Conservation (phyloP, 2,888 invertebrate species). For the Rapana venosa region DNA sequence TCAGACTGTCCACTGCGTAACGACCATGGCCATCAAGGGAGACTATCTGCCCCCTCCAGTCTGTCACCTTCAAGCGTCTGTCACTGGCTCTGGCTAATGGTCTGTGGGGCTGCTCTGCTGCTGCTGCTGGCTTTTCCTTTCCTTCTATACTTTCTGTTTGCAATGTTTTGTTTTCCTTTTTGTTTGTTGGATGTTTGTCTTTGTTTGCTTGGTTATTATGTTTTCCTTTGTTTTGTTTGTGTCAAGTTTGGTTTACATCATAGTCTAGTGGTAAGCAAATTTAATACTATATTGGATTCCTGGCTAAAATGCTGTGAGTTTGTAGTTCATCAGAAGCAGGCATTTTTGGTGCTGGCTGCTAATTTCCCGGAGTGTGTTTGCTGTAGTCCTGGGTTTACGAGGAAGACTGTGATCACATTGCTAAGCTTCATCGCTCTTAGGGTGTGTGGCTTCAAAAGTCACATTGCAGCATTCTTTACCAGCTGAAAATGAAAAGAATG, state of each 20-base stretch:
- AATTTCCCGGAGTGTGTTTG: too few relatives aligned
- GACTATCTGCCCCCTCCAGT: slow-evolving; percentile 9
- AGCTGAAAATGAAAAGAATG: too few relatives aligned
- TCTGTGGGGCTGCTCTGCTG: not conserved
- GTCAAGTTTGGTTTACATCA: not conserved
- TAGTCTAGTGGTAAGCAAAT: not conserved
- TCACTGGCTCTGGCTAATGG: slow-evolving; percentile 23
- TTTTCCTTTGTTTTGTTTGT: not conserved
- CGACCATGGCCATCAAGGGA: slow-evolving; percentile 30
- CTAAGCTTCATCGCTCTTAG: too few relatives aligned
- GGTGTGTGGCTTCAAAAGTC: too few relatives aligned
- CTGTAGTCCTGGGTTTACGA: too few relatives aligned
- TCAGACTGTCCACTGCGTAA: slow-evolving; percentile 29
- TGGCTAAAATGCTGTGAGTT: too few relatives aligned
- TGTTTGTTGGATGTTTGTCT: not conserved
- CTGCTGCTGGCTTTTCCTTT: not conserved
- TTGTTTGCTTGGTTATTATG: not conserved
- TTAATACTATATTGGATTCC: not conserved
- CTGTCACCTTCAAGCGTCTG: slow-evolving; percentile 22
- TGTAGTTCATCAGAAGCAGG: too few relatives aligned
- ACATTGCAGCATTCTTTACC: too few relatives aligned
- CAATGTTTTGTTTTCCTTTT: not conserved
- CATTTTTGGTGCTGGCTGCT: too few relatives aligned
- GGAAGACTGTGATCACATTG: too few relatives aligned
- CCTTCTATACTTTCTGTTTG: not conserved